phyloP scores from a whole-genome alignment of 2,113 vertebrate genomes.

The Psilopsiagon aurifrons region DNA sequence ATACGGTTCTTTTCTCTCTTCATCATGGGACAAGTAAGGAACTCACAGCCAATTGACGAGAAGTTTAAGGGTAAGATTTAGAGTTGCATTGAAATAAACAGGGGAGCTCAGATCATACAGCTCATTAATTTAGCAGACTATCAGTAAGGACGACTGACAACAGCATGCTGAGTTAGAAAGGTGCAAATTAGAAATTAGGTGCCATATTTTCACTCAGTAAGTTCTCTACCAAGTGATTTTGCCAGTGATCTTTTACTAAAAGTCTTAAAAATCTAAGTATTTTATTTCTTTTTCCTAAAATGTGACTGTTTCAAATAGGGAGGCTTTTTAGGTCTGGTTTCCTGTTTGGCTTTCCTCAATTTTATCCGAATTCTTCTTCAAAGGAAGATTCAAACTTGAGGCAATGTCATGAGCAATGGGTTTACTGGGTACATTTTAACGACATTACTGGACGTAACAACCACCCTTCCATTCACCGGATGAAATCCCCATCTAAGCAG shows the following conservation, averaged over 20 bases:
- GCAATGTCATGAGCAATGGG: conserved; percentile 11
- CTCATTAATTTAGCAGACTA: conserved; percentile 16
- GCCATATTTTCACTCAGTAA: not conserved
- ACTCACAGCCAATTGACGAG: not conserved
- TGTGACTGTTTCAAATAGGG: not conserved
- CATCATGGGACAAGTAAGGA: not conserved
- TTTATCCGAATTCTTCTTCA: not conserved
- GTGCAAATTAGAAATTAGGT: not conserved
- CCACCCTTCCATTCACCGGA: conserved; percentile 27
- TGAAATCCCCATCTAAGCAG: conserved; percentile 38
- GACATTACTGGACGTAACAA: conserved; percentile 16
- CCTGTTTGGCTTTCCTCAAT: not conserved
- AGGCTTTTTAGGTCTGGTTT: not conserved
- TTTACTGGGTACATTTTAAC: conserved; percentile 5
- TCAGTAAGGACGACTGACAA: not conserved
- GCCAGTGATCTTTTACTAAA: not conserved
- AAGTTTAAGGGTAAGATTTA: conserved; percentile 15
- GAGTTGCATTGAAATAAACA: conserved; percentile 3
- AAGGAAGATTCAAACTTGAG: conserved; percentile 1
- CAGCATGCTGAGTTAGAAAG: not conserved
- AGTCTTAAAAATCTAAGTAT: not conserved
- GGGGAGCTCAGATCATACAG: not conserved
- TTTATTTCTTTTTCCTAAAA: not conserved
- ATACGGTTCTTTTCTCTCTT: not conserved
- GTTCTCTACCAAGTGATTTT: not conserved